phyloP scores from a whole-genome alignment of 2,888 invertebrate genomes.

The Cantharis flavilabris region DNA sequence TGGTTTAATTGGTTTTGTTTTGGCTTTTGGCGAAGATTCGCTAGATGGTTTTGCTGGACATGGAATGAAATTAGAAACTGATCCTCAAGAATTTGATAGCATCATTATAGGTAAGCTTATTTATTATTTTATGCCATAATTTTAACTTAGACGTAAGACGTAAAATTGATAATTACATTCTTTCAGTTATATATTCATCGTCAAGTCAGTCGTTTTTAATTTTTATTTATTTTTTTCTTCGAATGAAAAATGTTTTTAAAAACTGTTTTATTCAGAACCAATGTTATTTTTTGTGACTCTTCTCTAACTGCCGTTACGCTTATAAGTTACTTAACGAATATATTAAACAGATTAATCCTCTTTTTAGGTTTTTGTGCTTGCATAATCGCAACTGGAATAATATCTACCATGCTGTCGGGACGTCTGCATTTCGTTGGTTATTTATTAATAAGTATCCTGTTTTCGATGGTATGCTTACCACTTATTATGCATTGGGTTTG shows the following conservation, averaged over 20 bases:
- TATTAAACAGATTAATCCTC: no score
- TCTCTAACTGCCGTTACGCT: no score
- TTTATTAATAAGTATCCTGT: conserved; percentile 39
- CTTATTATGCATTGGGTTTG: conserved; percentile 52
- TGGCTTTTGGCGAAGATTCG: conserved; percentile 46
- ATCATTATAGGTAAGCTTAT: conserved; percentile 28
- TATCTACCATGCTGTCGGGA: conserved; percentile 46
- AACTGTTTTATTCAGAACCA: no score
- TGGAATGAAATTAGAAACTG: conserved; percentile 41
- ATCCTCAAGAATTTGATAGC: conserved; percentile 33
- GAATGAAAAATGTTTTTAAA: no score
- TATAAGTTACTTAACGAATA: no score
- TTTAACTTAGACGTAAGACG: no score
- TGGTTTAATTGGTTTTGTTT: conserved; percentile 42
- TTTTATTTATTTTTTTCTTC: no score
- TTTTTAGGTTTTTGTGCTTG: conserved; percentile 46
- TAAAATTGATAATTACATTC: no score
- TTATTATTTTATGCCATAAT: neutral
- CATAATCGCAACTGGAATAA: conserved; percentile 47
- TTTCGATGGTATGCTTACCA: conserved; percentile 47
- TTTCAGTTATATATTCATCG: no score
- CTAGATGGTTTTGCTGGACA: conserved; percentile 41
- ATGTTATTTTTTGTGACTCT: no score
- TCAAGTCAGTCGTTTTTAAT: no score
- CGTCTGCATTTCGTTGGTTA: conserved; percentile 46